Percentiles rank a stretch among this genome's conserved stretches.
Conservation (phyloP, 2,797 vertebrate genomes). For the Tragelaphus eurycerus region DNA sequence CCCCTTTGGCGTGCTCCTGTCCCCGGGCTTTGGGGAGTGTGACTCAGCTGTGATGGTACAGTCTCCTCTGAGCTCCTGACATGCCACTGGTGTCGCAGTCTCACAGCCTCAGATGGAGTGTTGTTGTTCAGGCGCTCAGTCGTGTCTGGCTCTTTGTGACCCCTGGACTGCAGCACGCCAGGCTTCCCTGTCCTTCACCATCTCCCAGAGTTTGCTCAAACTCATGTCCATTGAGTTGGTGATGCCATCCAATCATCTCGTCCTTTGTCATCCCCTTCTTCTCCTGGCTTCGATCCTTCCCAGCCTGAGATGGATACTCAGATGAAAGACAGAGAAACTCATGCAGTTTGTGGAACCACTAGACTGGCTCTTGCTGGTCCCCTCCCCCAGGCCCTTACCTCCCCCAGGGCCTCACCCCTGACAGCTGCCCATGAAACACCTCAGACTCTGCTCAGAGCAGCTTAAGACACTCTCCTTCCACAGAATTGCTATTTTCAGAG, state of each 20-base stretch:
- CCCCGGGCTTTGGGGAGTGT: background rate
- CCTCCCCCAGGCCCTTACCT: background rate
- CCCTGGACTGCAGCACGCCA: background rate
- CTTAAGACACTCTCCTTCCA: background rate
- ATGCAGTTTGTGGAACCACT: background rate
- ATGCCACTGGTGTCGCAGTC: background rate
- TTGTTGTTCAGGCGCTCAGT: background rate
- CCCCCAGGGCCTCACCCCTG: too few relatives aligned
- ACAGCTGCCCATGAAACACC: background rate
- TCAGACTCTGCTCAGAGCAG: background rate
- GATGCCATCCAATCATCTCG: background rate
- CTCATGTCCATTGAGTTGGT: background rate
- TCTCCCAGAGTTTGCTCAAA: background rate
- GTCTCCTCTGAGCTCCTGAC: background rate
- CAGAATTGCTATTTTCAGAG: background rate
- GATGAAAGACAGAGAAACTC: background rate
- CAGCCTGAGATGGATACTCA: background rate
- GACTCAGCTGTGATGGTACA: background rate
- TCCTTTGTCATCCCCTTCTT: background rate
- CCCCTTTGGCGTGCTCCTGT: background rate
- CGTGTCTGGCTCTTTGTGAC: background rate
- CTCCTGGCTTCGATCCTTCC: background rate
- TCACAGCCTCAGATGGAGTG: background rate
- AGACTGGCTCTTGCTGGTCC: background rate
- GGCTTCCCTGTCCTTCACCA: background rate